Base-by-base conservation (phyloP, 2,888 invertebrate genomes). In the Pollenia angustigena region DNA sequence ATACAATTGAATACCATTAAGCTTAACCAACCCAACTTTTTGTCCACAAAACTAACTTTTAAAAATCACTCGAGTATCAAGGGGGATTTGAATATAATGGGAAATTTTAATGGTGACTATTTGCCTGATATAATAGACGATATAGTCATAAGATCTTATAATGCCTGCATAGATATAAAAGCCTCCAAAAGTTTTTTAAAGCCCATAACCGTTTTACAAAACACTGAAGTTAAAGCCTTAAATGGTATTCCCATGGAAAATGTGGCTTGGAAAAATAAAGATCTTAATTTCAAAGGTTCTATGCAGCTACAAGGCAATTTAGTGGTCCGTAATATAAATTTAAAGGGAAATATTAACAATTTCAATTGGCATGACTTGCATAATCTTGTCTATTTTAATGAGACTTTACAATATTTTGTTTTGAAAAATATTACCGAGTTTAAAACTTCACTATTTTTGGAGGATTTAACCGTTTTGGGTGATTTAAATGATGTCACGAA, bases 91-190 rank as follows among this genome's bases (percentile, higher is more conserved):
- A 64, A 86, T n/a, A 79, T 93, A 0, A 85, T 89, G 4, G 91
- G 92, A 42, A 90, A 92, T 14, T 90, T 94, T 9, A 93, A 94
- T 88, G 90, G 90, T 2, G 87, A 76, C 0, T 80, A 93, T 69
- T 93, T 94, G 82, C 90, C 93, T 0, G 89, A 91, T 12, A 91
- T 94, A 16, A 83, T 94, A 0, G 87, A 92, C 0, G 94, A 94
- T 85, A 90, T 94, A 14, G 91, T 94, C 0, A 89, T 90, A 50
- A 93, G 92, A 81, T 12, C 80, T 12, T 11, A 69, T 0, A 83
- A 85, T 10, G 10, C 46, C 1, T 76, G 82, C 0, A 90, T 91
- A n/a, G 8, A 75, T 0, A 89, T 93, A 16, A 66, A 62, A 46
- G 90, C 90, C 4, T 85, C 90, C 4, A 93, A 92, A 75, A 89